Percentiles rank a stretch among this genome's conserved stretches.
Evolutionary conservation across 1,140 invertebrate species (phyloP).

Genomic region (Eupeodes corollae): DNA sequence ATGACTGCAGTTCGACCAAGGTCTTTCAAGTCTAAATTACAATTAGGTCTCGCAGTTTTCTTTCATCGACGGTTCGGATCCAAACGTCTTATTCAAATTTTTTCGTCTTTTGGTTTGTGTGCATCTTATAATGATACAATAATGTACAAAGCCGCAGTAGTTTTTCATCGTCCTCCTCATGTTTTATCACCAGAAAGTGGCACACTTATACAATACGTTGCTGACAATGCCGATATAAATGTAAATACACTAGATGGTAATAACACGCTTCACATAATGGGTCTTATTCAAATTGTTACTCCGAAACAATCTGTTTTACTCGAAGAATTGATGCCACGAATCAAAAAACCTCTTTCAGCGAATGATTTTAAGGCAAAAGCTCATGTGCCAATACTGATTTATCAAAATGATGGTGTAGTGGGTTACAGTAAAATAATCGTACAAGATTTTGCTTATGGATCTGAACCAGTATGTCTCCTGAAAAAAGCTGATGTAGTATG

Average conservation of each 20-base stretch:
- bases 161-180: too few species aligned
- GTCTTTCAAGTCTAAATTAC: slow-evolving; percentile 27
- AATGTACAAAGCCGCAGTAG: too few species aligned
- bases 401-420: slow-evolving; percentile 15
- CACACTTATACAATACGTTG: too few species aligned
- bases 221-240: too few species aligned
- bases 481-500: slow-evolving; percentile 15
- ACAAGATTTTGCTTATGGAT: slow-evolving; percentile 11
- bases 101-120: slow-evolving; percentile 27
- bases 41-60: slow-evolving; percentile 29
- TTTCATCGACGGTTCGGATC: slow-evolving; percentile 29
- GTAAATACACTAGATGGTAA: slow-evolving; percentile 32
- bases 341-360: slow-evolving; percentile 11
- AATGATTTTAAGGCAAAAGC: slow-evolving; percentile 15
- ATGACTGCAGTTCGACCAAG: slow-evolving; percentile 32
- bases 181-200: too few species aligned
- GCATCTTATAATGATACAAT: slow-evolving; percentile 31
- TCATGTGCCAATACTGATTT: slow-evolving; percentile 19
- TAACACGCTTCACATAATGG: slow-evolving; percentile 35
- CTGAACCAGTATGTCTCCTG: slow-evolving; percentile 8
- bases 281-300: slow-evolving; percentile 20
- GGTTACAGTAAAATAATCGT: slow-evolving; percentile 1
- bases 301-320: slow-evolving; percentile 6
- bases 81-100: slow-evolving; percentile 26
- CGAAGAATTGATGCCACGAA: slow-evolving; percentile 12